These are phyloP conservation scores for Chalcosyrphus nemorum DNA, from an alignment of 2,888 invertebrate genomes.

Conservation along the genomic window DNA sequence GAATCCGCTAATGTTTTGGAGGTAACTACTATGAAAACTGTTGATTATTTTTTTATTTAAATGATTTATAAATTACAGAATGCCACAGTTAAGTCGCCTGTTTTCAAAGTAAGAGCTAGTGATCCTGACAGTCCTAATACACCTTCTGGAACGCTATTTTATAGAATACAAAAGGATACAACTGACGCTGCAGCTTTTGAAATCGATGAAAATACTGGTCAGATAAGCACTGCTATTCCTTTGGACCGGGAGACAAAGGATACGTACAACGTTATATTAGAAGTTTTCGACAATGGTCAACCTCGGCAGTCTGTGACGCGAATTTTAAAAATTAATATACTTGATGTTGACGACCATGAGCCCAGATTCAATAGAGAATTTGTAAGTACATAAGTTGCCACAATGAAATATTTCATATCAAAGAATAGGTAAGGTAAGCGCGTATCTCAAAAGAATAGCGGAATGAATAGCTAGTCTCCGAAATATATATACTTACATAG, in stretches of 20 bases:
- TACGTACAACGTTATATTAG: slow-evolving; percentile 89
- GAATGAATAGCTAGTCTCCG: too few species aligned
- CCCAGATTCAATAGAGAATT: slow-evolving; percentile 87
- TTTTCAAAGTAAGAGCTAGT: slow-evolving; percentile 89
- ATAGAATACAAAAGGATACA: slow-evolving; percentile 88
- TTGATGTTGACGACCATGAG: slow-evolving; percentile 91
- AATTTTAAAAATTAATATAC: slow-evolving; percentile 86
- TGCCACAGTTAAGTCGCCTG: slow-evolving; percentile 87
- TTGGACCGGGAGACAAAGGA: slow-evolving; percentile 90
- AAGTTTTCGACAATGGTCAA: slow-evolving; percentile 90
- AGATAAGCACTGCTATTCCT: slow-evolving; percentile 87
- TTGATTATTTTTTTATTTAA: neutral
- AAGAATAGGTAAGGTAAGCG: too few species aligned
- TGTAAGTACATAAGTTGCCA: slow-evolving; percentile 83
- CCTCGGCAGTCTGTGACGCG: slow-evolving; percentile 90
- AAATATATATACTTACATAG: too few species aligned
- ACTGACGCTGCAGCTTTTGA: slow-evolving; percentile 85
- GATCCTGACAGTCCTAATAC: slow-evolving; percentile 90
- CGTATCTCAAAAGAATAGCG: too few species aligned
- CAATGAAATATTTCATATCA: too few species aligned
- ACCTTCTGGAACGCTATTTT: slow-evolving; percentile 88
- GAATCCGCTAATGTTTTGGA: slow-evolving; percentile 88
- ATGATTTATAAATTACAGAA: slow-evolving; percentile 83
- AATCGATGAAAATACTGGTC: slow-evolving; percentile 87
- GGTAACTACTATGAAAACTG: slow-evolving; percentile 80